phyloP scores from a whole-genome alignment of 2,797 vertebrate species.

The Eupleurogrammus muticus region DNA sequence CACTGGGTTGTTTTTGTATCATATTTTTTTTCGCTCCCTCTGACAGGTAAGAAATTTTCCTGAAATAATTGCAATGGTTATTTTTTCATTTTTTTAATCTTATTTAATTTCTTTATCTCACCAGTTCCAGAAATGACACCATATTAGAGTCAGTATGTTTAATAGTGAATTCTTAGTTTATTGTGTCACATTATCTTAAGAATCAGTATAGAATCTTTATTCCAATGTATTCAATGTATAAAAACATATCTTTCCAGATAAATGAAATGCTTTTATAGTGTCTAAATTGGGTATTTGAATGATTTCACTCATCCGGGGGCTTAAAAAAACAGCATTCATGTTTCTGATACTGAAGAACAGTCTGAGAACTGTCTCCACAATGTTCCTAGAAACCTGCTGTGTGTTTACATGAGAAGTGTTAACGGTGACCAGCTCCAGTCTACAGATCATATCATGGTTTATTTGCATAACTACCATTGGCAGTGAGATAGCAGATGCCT shows the following conservation, averaged over 20 bases:
- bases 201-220: background rate
- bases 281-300: background rate
- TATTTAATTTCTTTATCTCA: background rate
- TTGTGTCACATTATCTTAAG: background rate
- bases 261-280: background rate
- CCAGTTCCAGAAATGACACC: background rate
- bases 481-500: constrained; percentile 1
- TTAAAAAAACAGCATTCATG: background rate
- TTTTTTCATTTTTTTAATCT: background rate
- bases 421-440: constrained; percentile 26
- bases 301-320: background rate
- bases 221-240: background rate
- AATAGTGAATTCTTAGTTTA: background rate
- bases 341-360: background rate
- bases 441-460: constrained; percentile 13
- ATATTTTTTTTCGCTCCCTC: constrained; percentile 58
- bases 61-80: background rate
- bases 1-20: constrained; percentile 66
- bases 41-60: constrained; percentile 70
- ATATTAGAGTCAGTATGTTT: background rate
- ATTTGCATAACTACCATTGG: constrained; percentile 62
- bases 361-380: background rate
- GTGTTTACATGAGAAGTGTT: background rate
- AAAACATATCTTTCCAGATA: background rate
- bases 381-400: background rate